phyloP scores from a whole-genome alignment of 2,888 invertebrate species.

The Morinoia aosen region DNA sequence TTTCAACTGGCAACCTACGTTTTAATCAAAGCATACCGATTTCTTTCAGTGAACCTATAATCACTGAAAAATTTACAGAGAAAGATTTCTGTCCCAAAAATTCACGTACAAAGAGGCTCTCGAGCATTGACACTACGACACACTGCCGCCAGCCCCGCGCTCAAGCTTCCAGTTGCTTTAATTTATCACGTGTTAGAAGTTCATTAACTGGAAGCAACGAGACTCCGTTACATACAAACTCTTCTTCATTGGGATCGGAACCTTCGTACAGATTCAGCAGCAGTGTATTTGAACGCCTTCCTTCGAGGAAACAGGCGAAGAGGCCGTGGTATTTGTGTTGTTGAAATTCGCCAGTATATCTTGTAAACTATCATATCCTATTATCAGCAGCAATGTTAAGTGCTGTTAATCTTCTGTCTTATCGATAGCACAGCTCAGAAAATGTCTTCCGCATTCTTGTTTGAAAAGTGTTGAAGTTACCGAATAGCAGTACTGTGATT shows the following conservation, averaged over 20 bases:
- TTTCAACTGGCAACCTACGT: neutral
- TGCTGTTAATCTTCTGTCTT: neutral
- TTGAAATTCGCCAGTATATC: neutral
- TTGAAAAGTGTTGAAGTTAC: slow-evolving; percentile 10
- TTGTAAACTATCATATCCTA: neutral
- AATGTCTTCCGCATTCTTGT: slow-evolving; percentile 20
- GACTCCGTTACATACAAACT: neutral
- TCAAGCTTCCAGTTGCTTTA: neutral
- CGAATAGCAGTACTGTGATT: slow-evolving; percentile 24
- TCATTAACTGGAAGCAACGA: neutral
- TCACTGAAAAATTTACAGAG: neutral
- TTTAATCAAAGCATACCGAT: neutral
- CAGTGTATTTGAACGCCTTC: neutral
- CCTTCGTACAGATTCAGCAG: neutral
- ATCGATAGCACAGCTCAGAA: neutral
- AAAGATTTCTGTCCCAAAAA: neutral
- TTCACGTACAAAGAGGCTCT: neutral
- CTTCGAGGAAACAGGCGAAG: neutral
- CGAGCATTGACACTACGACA: neutral
- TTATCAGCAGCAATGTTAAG: neutral
- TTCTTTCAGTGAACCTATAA: slow-evolving; percentile 16
- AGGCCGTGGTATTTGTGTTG: slow-evolving; percentile 18
- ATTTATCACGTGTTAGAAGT: neutral
- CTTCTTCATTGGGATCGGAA: neutral
- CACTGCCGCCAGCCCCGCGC: neutral